Conservation (phyloP, 2,797 vertebrate species). For the Trachops cirrhosus region DNA sequence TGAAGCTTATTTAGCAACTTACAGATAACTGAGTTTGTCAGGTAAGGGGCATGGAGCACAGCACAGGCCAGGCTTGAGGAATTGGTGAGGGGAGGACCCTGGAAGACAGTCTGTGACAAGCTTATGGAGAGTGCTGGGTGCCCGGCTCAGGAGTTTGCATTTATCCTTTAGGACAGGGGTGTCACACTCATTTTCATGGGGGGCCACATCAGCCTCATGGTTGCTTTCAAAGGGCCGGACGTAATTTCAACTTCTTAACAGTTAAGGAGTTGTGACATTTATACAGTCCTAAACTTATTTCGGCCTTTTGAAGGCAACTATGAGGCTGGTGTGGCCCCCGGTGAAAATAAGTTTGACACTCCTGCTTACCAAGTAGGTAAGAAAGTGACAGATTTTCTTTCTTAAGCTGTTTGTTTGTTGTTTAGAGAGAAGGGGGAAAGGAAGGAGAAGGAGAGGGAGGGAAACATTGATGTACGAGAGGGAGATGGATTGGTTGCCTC, state of each 20-base stretch:
- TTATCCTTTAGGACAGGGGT: not conserved
- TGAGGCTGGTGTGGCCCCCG: no score
- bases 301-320: no score
- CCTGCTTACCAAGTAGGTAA: not conserved
- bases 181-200: no score
- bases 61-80: not conserved
- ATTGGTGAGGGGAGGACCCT: not conserved
- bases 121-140: not conserved
- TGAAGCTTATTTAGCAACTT: not conserved
- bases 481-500: not conserved
- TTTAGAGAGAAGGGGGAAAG: not conserved
- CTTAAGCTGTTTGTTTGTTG: not conserved
- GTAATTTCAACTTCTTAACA: no score
- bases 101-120: not conserved
- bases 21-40: not conserved
- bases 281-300: no score
- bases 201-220: no score
- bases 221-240: no score
- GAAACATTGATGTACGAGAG: not conserved
- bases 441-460: not conserved
- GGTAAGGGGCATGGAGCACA: not conserved
- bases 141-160: not conserved
- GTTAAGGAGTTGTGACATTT: no score
- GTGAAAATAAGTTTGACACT: no score
- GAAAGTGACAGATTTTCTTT: not conserved